These are phyloP conservation scores for Natator depressus DNA, from an alignment of 2,113 vertebrate species.

Conservation along the genomic window DNA sequence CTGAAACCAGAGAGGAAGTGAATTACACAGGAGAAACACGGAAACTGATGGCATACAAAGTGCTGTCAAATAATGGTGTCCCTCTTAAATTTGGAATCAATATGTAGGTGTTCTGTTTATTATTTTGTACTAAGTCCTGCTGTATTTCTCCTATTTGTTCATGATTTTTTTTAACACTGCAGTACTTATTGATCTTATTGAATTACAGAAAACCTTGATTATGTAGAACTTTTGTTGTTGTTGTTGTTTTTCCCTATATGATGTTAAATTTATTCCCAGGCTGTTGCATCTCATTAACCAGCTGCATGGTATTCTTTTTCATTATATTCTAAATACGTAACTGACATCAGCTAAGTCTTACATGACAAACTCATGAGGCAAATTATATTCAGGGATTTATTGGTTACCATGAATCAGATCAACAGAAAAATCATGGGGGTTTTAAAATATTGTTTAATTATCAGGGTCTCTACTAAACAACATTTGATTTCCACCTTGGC, in stretches of 20 bases:
- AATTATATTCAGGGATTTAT: background rate
- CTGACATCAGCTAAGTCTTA: background rate
- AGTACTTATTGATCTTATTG: background rate
- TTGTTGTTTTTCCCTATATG: background rate
- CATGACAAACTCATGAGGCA: background rate
- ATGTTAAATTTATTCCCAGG: background rate
- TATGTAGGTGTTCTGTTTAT: background rate
- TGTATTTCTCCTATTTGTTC: background rate
- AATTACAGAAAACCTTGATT: background rate
- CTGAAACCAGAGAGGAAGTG: background rate
- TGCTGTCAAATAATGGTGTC: background rate
- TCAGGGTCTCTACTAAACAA: constrained; percentile 53
- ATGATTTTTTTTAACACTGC: background rate
- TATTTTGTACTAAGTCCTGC: background rate
- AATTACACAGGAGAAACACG: background rate
- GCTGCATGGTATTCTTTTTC: background rate
- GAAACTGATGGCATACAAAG: background rate
- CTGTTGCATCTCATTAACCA: background rate
- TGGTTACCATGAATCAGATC: background rate
- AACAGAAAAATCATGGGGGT: constrained; percentile 18
- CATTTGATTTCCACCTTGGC: constrained; percentile 56
- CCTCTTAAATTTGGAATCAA: background rate
- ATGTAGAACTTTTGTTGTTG: background rate
- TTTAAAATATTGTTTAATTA: constrained; percentile 45
- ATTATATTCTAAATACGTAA: background rate